Conservation (phyloP, 2,113 vertebrate species). For the Otus sunia region DNA sequence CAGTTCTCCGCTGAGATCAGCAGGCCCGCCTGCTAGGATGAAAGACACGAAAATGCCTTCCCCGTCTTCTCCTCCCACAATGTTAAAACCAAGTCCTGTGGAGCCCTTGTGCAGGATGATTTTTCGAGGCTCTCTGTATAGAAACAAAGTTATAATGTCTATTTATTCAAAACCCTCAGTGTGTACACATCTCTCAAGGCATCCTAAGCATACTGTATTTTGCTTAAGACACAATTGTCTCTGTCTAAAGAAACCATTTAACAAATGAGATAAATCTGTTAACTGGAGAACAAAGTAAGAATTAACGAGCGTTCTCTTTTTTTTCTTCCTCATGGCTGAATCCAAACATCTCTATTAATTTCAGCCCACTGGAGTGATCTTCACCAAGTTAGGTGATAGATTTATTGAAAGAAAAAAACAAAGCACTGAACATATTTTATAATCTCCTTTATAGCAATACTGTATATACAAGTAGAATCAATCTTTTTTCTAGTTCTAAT, state of each 20-base stretch:
- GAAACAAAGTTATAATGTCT: slow-evolving; percentile 67
- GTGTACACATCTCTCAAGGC: not conserved
- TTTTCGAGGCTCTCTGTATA: slow-evolving; percentile 91
- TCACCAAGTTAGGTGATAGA: not conserved
- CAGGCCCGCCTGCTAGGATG: slow-evolving; percentile 94
- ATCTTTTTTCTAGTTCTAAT: not conserved
- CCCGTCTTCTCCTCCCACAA: slow-evolving; percentile 94
- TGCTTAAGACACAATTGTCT: not conserved
- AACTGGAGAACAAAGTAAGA: not conserved
- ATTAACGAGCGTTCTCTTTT: not conserved
- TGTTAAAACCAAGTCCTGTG: slow-evolving; percentile 96
- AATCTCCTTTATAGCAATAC: not conserved
- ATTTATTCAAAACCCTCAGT: not conserved
- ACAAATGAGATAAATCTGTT: not conserved
- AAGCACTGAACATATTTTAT: not conserved
- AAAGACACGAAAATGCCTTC: slow-evolving; percentile 98
- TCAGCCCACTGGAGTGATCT: not conserved
- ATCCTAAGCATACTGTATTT: not conserved
- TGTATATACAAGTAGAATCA: not conserved
- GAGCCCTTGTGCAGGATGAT: slow-evolving; percentile 94
- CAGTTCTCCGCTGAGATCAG: slow-evolving; percentile 94
- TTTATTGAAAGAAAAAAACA: not conserved
- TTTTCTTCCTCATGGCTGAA: not conserved
- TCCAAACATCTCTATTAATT: not conserved
- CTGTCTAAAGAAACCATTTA: not conserved